Percentiles rank a stretch among this genome's conserved stretches.
These are phyloP conservation scores for Oryzias sinensis DNA, from an alignment of 2,797 vertebrate species.

Conservation along the genomic window DNA sequence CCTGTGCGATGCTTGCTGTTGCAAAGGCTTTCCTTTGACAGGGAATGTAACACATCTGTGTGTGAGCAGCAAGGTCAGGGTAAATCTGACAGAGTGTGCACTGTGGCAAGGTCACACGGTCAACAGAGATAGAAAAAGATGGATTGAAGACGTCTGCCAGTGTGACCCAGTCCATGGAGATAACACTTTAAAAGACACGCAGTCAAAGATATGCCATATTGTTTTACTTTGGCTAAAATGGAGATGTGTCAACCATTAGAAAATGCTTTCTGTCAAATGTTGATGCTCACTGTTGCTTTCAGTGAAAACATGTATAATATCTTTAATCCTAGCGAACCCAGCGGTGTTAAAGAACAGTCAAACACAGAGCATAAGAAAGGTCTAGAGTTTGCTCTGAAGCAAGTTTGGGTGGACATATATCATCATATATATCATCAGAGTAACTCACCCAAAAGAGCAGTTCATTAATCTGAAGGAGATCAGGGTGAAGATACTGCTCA, in stretches of 20 bases:
- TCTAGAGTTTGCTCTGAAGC: no score
- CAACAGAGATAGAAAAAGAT: conserved; percentile 50
- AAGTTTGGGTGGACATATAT: no score
- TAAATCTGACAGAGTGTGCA: conserved; percentile 48
- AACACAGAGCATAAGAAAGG: no score
- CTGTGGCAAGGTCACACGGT: conserved; percentile 59
- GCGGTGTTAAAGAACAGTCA: no score
- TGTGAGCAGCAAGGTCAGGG: conserved; percentile 41
- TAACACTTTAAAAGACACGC: conserved; percentile 47
- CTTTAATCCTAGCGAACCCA: no score
- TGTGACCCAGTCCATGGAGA: conserved; percentile 36
- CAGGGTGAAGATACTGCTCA: no score
- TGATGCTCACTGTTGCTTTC: no score
- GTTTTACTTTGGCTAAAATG: conserved; percentile 19
- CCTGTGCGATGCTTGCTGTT: conserved; percentile 3
- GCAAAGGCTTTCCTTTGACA: conserved; percentile 5
- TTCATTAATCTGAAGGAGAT: no score
- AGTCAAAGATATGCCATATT: conserved; percentile 15
- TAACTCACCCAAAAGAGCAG: no score
- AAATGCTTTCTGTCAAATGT: no score
- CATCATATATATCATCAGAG: no score
- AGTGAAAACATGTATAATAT: no score
- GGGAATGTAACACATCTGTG: conserved; percentile 9
- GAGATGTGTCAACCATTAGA: background rate
- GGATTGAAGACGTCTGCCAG: conserved; percentile 23